Evolutionary conservation across 2,113 vertebrate genomes (phyloP), one percentile per base, ranked within the genome.

Genomic region (Etheostoma cragini): DNA sequence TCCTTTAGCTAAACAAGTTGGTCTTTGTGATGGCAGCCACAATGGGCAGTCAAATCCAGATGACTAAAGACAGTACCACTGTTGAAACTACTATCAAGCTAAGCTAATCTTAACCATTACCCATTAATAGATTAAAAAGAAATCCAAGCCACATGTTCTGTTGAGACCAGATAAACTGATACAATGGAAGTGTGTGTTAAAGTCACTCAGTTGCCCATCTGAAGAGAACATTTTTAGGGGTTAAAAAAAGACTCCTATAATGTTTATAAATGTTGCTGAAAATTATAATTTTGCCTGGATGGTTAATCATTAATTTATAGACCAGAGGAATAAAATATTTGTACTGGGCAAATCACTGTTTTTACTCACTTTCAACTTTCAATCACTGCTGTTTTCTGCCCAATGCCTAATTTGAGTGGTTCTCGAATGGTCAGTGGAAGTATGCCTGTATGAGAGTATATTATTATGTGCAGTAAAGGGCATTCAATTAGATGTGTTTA

Each of bases 1-100:
- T 83, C 75, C 79, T 78, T 30, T 62, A 88, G 84, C 81, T 83
- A 88, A 78, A 79, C 78, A 56, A 70, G 87, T 17, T 33, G 67
- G 75, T 86, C 83, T 81, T 76, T 83, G 76, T 76, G 76, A 54
- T 8, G 49, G 47, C 80, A 65, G 75, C 79, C 72, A 76, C 76
- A 83, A 82, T 4, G 16, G 46, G 76, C 62, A 67, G 81, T 86
- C 84, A 90, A 60, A 75, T 88, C 88, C 88, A 91, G 86, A 50
- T 56, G 77, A 82, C 63, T 74, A 24, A 33, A 24, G 54, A 69
- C 52, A 47, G 76, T 38, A 42, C 58, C 35, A 17, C 30, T 30
- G n/a, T 21, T 76, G 16, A 46, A 60, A 46, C 30, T 45, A 46
- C 62, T 14, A 67, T 58, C 15, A 57, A 19, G 58, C 58, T 54